Evolutionary conservation across 1,140 invertebrate genomes (phyloP), one percentile per base, ranked within the genome.

Genomic region (Apis florea): DNA sequence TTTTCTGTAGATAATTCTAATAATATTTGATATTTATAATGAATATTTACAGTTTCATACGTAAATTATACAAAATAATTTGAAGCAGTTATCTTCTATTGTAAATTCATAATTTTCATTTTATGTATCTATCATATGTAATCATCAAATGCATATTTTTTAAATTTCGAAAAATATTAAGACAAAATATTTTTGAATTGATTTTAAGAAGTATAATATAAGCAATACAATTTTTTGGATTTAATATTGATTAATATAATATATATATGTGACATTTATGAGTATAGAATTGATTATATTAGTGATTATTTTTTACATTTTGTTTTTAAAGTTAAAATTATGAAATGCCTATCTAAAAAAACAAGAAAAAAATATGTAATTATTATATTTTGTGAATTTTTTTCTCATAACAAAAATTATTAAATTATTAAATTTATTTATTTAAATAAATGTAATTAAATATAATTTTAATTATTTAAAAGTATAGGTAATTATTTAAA

Each of bases 351-450:
- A 49, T 83, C 59, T 77, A 56, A 74, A 40, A 84, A 68, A 84
- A 87, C 71, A 85, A 67, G 75, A 76, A 54, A 83, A 59, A 40
- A 40, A 40, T 83, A n/a, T 79, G 61, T 83, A 74, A 74, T 84
- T 24, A 86, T 82, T 51, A 61, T 72, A 77, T 53, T 31, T 31
- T 74, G 66, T 88, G 81, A 88, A 82, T 88, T 81, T 85, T 83
- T 72, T 67, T 61, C 81, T 86, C 78, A 0, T 40, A 6, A 40
- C 31, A 40, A 40, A 40, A 31, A 31, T 85, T 83, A 67, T 82
- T 84, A 83, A 80, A 82, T 81, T 85, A 85, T 84, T 88, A 88
- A 83, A 88, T 89, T 88, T 88, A 89, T 88, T 88, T 40, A 40
- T 0, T 40, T 40, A 40, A 40, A 40, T 40, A 40, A n/a, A n/a